phyloP scores from a whole-genome alignment of 2,113 vertebrate species.

The Mustela nigripes region DNA sequence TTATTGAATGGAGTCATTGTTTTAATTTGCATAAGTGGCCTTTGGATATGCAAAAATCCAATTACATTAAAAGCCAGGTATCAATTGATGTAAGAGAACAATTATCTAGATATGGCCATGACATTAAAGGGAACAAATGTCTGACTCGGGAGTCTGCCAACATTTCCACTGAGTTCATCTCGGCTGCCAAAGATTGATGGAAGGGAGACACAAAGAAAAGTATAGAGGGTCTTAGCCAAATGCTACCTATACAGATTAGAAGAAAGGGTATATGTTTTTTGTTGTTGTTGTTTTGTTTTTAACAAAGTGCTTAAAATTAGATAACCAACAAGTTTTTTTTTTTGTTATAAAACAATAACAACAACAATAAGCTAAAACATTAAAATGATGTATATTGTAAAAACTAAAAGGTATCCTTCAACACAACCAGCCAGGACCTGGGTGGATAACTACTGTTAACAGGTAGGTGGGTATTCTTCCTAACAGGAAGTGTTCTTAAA shows the following conservation, averaged over 20 bases:
- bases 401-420: not conserved
- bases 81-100: slow-evolving; percentile 79
- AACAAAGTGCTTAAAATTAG: not conserved
- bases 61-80: slow-evolving; percentile 88
- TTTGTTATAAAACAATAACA: not conserved
- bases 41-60: slow-evolving; percentile 81
- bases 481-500: not conserved
- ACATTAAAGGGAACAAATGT: slow-evolving; percentile 77
- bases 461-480: not conserved
- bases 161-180: slow-evolving; percentile 81
- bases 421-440: not conserved
- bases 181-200: slow-evolving; percentile 76
- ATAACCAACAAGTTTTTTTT: not conserved
- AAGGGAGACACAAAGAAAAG: slow-evolving; percentile 61
- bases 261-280: slow-evolving; percentile 18
- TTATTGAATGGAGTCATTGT: slow-evolving; percentile 76
- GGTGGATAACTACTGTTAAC: not conserved
- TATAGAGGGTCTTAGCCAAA: slow-evolving; percentile 63
- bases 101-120: slow-evolving; percentile 82
- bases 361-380: not conserved
- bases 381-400: not conserved
- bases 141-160: slow-evolving; percentile 83
- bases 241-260: slow-evolving; percentile 64
- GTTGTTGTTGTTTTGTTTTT: not conserved
- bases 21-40: slow-evolving; percentile 87